phyloP scores from a whole-genome alignment of 2,113 vertebrate genomes.

The Entelurus aequoreus region DNA sequence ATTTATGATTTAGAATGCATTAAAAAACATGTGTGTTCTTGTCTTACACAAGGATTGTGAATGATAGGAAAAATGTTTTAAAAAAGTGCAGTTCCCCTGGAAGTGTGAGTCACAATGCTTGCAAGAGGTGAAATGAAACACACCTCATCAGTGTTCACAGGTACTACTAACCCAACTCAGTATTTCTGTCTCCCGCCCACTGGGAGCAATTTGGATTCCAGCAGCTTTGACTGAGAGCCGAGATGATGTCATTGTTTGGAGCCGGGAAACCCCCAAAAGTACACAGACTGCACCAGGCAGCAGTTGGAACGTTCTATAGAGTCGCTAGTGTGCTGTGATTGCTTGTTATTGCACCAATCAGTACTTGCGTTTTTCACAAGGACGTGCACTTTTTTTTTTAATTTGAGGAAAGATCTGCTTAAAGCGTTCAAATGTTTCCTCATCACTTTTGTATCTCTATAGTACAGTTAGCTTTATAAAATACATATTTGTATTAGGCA shows the following conservation, averaged over 20 bases:
- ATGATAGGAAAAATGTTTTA: no score
- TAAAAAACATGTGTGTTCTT: no score
- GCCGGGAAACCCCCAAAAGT: conserved; percentile 35
- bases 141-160: conserved; percentile 32
- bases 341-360: conserved; percentile 28
- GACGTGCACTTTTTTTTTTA: background rate
- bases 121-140: conserved; percentile 40
- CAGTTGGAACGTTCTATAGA: conserved; percentile 26
- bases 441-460: no score
- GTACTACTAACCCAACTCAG: conserved; percentile 28
- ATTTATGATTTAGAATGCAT: no score
- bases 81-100: no score
- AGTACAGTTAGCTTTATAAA: no score
- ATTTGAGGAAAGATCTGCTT: no score
- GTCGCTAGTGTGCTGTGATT: conserved; percentile 32
- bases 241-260: conserved; percentile 33
- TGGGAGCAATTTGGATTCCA: conserved; percentile 13
- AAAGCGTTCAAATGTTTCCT: no score
- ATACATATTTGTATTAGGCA: no score
- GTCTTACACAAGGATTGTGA: no score
- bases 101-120: conserved; percentile 23
- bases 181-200: conserved; percentile 28
- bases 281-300: conserved; percentile 15
- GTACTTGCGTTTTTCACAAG: conserved; percentile 12
- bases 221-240: conserved; percentile 30